Conservation (phyloP, 2,797 vertebrate species). For the Cuculus canorus region DNA sequence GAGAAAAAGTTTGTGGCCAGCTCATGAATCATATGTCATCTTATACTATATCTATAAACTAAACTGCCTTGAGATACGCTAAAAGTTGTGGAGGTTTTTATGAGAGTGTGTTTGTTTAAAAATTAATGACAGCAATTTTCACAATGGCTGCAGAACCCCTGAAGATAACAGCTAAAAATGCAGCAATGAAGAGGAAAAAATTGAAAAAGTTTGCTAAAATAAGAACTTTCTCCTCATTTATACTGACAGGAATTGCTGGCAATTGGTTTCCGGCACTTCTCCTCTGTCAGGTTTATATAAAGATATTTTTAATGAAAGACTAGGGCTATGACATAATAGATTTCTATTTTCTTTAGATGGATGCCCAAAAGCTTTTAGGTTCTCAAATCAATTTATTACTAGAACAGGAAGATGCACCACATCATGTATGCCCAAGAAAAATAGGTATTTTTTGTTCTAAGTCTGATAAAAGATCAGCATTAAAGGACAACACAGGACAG, state of each 20-base stretch:
- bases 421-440: constrained; percentile 55
- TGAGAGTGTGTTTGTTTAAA: not conserved
- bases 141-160: not conserved
- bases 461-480: not conserved
- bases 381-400: constrained; percentile 72
- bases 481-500: not conserved
- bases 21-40: constrained; percentile 3
- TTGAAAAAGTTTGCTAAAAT: not conserved
- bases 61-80: not conserved
- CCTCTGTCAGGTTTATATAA: constrained; percentile 47
- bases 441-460: constrained; percentile 35
- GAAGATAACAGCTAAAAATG: constrained; percentile 29
- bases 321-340: constrained; percentile 44
- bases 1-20: not conserved
- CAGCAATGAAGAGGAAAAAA: not conserved
- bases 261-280: constrained; percentile 49
- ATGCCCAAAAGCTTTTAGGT: constrained; percentile 74
- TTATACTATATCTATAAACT: not conserved
- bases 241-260: constrained; percentile 39
- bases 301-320: constrained; percentile 73
- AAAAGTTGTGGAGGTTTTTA: not conserved
- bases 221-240: constrained; percentile 35
- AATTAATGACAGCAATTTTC: not conserved
- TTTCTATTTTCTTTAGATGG: constrained; percentile 72
- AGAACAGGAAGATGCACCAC: constrained; percentile 57